Evolutionary conservation across 2,113 vertebrate species (phyloP).

Genomic region (Oncorhynchus gorbuscha): DNA sequence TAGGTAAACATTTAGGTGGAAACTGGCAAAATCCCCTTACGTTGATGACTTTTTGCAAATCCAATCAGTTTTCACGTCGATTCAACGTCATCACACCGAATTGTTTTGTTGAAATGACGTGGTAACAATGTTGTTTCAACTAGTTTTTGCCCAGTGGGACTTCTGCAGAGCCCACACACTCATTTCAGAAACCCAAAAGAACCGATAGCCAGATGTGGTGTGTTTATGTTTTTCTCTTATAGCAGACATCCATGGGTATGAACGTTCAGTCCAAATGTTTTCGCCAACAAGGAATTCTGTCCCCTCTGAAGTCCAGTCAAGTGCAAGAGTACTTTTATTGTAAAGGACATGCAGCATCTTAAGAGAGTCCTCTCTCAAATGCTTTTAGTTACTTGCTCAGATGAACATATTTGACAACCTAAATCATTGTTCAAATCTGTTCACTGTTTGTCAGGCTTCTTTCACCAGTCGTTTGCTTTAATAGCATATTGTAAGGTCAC

Average conservation of each 20-base stretch:
- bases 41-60: too few species aligned
- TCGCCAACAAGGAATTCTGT: conserved; percentile 10
- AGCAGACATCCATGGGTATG: neutral
- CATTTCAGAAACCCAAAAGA: conserved; percentile 33
- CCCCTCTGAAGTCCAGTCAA: conserved; percentile 10
- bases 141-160: too few species aligned
- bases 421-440: neutral
- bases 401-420: conserved; percentile 11
- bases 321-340: conserved; percentile 22
- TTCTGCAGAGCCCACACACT: conserved; percentile 14
- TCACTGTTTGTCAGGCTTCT: neutral
- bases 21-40: too few species aligned
- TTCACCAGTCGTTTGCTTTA: conserved; percentile 14
- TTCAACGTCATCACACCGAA: too few species aligned
- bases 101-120: too few species aligned
- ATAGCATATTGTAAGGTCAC: conserved; percentile 11
- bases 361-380: neutral
- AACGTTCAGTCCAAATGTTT: conserved; percentile 1
- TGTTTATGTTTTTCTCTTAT: conserved; percentile 3
- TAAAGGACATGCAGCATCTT: conserved; percentile 11
- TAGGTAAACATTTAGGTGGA: too few species aligned
- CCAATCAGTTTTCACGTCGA: too few species aligned
- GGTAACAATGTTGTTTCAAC: too few species aligned
- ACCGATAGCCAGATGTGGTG: conserved; percentile 35
- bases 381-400: neutral